phyloP scores from a whole-genome alignment of 2,888 invertebrate species.

The Drosophila siamana region DNA sequence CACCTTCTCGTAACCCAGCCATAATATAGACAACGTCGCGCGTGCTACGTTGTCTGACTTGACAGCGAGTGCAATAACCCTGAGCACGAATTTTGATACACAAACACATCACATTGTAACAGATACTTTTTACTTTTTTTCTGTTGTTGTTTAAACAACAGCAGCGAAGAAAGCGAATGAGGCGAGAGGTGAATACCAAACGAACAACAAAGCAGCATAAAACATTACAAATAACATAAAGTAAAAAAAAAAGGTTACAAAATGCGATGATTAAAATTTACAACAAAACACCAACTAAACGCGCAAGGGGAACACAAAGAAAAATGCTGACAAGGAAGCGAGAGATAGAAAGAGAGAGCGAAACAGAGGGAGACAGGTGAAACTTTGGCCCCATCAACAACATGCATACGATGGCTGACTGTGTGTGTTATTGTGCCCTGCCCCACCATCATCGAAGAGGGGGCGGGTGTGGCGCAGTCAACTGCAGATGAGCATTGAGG shows the following conservation, averaged over 20 bases:
- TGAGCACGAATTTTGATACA: constrained; percentile 42
- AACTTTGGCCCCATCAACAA: constrained; percentile 21
- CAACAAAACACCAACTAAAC: constrained; percentile 26
- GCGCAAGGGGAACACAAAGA: constrained; percentile 47
- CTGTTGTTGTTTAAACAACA: too few relatives aligned
- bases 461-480: constrained; percentile 65
- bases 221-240: constrained; percentile 17
- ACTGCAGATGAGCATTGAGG: constrained; percentile 77
- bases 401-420: neutral
- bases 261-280: constrained; percentile 64
- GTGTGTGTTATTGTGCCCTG: constrained; percentile 2
- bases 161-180: constrained; percentile 60
- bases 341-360: neutral
- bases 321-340: constrained; percentile 34
- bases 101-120: constrained; percentile 19
- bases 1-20: too few relatives aligned
- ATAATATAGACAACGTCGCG: constrained; percentile 1
- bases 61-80: constrained; percentile 66
- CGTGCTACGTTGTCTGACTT: constrained; percentile 18
- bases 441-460: too few relatives aligned
- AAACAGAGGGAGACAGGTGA: constrained; percentile 1
- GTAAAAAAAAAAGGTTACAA: constrained; percentile 53
- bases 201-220: constrained; percentile 29
- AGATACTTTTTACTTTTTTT: constrained; percentile 32
- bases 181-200: constrained; percentile 45